Evolutionary conservation across 2,797 vertebrate species (phyloP).

Genomic region (Cirrhinus mrigala): DNA sequence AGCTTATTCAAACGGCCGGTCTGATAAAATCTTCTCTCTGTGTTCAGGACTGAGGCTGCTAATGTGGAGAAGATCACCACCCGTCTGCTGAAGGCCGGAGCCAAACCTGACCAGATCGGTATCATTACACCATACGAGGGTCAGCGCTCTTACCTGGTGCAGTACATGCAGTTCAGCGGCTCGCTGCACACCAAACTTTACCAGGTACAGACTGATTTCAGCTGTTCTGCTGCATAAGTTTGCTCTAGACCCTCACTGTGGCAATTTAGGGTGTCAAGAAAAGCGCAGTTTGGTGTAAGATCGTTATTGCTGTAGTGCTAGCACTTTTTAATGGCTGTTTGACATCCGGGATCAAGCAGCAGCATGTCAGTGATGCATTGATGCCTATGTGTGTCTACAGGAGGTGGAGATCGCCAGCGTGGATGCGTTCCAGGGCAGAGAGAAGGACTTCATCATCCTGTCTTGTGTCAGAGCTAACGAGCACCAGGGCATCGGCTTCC

Average conservation of each 20-base stretch:
- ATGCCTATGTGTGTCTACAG: slow-evolving; percentile 68
- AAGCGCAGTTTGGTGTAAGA: background rate
- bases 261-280: background rate
- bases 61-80: slow-evolving; percentile 99
- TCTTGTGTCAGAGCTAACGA: slow-evolving; percentile 98
- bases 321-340: background rate
- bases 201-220: slow-evolving; percentile 81
- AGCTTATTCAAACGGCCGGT: background rate
- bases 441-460: slow-evolving; percentile 99
- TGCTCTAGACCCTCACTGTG: background rate
- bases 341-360: background rate
- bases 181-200: slow-evolving; percentile 98
- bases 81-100: slow-evolving; percentile 93
- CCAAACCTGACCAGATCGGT: slow-evolving; percentile 97
- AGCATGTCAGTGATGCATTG: background rate
- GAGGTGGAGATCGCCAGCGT: slow-evolving; percentile 99
- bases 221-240: background rate
- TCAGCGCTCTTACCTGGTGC: slow-evolving; percentile 97
- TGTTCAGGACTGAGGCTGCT: slow-evolving; percentile 91
- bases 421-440: slow-evolving; percentile 97
- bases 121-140: slow-evolving; percentile 98
- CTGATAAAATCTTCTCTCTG: slow-evolving; percentile 9
- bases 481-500: slow-evolving; percentile 97
- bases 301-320: background rate
- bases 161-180: slow-evolving; percentile 99